These are phyloP conservation scores for Myotis lucifugus DNA, from an alignment of 2,113 vertebrate genomes.

Conservation along the genomic window DNA sequence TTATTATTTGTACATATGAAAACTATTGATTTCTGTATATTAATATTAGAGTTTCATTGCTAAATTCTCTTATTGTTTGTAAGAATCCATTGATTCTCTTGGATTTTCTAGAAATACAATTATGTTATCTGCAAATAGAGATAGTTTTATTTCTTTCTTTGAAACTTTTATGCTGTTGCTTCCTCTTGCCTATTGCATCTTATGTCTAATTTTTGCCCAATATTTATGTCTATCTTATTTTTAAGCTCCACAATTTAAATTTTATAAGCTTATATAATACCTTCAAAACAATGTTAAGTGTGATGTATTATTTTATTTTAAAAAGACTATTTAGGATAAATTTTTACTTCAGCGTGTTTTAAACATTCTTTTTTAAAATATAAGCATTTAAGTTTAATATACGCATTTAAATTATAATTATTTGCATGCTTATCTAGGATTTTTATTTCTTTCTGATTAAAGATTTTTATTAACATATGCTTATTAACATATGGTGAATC, in stretches of 20 bases:
- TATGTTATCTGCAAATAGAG: neutral
- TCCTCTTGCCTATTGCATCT: neutral
- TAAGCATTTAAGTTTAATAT: neutral
- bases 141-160: neutral
- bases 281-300: neutral
- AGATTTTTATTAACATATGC: neutral
- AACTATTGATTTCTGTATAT: conserved; percentile 3
- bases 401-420: neutral
- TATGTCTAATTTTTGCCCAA: neutral
- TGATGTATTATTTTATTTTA: neutral
- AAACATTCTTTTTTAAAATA: neutral
- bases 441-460: conserved; percentile 8
- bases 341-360: neutral
- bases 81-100: neutral
- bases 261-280: neutral
- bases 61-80: neutral
- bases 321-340: neutral
- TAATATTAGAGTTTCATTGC: conserved; percentile 14
- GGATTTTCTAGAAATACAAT: neutral
- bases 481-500: neutral
- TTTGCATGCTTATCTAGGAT: neutral
- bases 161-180: neutral
- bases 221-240: neutral
- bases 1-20: neutral
- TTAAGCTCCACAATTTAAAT: neutral